A percentile compares a stretch with the other conserved stretches of the same genome.
phyloP scores from a whole-genome alignment of 2,797 vertebrate species.

The Pseudomugil gertrudae region DNA sequence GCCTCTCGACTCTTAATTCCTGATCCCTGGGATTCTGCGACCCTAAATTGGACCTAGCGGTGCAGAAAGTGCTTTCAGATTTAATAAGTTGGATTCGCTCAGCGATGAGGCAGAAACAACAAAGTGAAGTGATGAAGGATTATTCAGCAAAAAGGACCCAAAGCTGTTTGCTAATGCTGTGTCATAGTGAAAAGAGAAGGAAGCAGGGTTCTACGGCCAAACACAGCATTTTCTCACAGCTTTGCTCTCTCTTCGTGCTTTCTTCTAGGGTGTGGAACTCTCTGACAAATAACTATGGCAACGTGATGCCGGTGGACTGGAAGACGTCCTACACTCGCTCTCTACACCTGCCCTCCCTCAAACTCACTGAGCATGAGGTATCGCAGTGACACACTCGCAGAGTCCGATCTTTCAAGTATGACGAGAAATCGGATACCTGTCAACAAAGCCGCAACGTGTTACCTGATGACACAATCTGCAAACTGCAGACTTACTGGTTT shows the following conservation, averaged over 20 bases:
- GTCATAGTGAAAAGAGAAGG: conserved; percentile 57
- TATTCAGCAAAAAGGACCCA: neutral
- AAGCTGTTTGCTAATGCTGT: conserved; percentile 39
- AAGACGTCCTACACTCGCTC: conserved; percentile 95
- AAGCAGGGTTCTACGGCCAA: neutral
- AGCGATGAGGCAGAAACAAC: conserved; percentile 29
- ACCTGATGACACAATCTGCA: too few species aligned
- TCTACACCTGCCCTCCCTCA: conserved; percentile 92
- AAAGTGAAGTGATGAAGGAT: neutral
- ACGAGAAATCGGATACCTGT: too few species aligned
- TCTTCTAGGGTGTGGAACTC: conserved; percentile 93
- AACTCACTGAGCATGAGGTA: conserved; percentile 90
- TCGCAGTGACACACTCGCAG: neutral
- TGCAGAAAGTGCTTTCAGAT: too few species aligned
- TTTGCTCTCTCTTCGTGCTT: neutral
- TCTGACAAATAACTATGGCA: conserved; percentile 95
- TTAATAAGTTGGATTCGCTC: too few species aligned
- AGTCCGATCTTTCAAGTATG: too few species aligned
- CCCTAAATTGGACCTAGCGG: too few species aligned
- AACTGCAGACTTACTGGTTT: too few species aligned
- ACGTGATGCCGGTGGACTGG: conserved; percentile 98
- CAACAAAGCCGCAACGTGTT: too few species aligned
- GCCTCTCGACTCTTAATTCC: too few species aligned
- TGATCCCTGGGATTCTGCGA: too few species aligned
- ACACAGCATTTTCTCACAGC: neutral